These are phyloP conservation scores for Caenorhabditis virilis DNA, from an alignment of 2,888 invertebrate species.

Conservation along the genomic window DNA sequence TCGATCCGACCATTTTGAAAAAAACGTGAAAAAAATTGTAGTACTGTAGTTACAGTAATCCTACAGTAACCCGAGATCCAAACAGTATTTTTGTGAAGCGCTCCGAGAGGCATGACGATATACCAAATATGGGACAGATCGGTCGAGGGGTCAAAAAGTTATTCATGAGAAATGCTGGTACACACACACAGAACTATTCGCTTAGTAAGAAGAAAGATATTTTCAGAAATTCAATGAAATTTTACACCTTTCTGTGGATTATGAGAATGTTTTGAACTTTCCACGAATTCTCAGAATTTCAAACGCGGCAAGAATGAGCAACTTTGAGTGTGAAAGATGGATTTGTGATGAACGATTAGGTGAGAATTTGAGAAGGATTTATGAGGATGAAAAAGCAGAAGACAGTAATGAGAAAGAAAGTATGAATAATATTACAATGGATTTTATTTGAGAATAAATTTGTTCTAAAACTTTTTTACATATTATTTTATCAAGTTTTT, in stretches of 20 bases:
- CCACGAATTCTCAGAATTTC: slow-evolving; percentile 18
- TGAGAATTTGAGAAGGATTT: slow-evolving; percentile 12
- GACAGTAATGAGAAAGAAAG: neutral
- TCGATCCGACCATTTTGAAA: too few relatives aligned
- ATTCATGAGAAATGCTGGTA: too few relatives aligned
- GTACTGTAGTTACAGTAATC: too few relatives aligned
- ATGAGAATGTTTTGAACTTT: slow-evolving; percentile 12
- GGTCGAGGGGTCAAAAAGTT: too few relatives aligned
- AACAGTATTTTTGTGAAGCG: too few relatives aligned
- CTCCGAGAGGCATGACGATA: too few relatives aligned
- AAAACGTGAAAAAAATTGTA: too few relatives aligned
- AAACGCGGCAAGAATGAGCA: slow-evolving; percentile 8
- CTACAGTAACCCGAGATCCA: too few relatives aligned
- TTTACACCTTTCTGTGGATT: slow-evolving; percentile 10
- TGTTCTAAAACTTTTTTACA: too few relatives aligned
- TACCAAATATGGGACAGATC: too few relatives aligned
- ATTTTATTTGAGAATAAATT: slow-evolving; percentile 19
- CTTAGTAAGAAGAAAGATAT: neutral
- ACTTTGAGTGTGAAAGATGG: slow-evolving; percentile 33
- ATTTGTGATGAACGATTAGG: slow-evolving; percentile 21
- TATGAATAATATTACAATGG: slow-evolving; percentile 10
- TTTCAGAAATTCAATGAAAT: slow-evolving; percentile 13
- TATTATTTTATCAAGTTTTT: too few relatives aligned
- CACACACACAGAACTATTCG: neutral
- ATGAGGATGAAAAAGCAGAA: slow-evolving; percentile 8